These are phyloP conservation scores for Stenopsyche tienmushanensis DNA, from an alignment of 1,140 invertebrate genomes.

Conservation along the genomic window DNA sequence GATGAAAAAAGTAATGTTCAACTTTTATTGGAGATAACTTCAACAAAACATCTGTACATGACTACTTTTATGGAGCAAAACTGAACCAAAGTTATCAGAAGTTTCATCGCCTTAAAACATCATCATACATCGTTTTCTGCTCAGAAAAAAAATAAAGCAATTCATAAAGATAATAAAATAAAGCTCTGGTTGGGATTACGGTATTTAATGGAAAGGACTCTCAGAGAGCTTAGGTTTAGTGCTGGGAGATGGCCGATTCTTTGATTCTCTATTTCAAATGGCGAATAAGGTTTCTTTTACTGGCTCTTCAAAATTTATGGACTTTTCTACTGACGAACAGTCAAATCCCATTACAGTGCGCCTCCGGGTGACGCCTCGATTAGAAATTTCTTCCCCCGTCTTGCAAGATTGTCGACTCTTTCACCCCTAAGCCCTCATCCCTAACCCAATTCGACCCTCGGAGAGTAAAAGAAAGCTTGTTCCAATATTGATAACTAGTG, in stretches of 20 bases:
- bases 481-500: slow-evolving; percentile 9
- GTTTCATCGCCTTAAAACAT: too few species aligned
- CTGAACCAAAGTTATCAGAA: too few species aligned
- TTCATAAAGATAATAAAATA: too few species aligned
- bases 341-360: slow-evolving; percentile 28
- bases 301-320: slow-evolving; percentile 37
- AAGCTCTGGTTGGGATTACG: too few species aligned
- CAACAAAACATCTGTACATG: slow-evolving; percentile 22
- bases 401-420: not conserved
- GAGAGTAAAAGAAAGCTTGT: not conserved
- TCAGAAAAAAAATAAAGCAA: too few species aligned
- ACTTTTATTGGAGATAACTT: slow-evolving; percentile 37
- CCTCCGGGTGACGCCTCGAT: slow-evolving; percentile 9
- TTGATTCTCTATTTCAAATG: slow-evolving; percentile 25
- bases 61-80: too few species aligned
- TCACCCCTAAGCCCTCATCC: not conserved
- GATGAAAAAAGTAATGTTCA: slow-evolving; percentile 36
- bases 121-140: too few species aligned
- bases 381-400: slow-evolving; percentile 4
- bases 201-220: too few species aligned
- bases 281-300: slow-evolving; percentile 32
- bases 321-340: slow-evolving; percentile 35
- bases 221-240: not conserved
- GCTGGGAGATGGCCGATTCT: slow-evolving; percentile 10
- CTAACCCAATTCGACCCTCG: not conserved